Evolutionary conservation across 2,888 invertebrate genomes (phyloP), one percentile per base, ranked within the genome.

Genomic region (Acleris cristana): DNA sequence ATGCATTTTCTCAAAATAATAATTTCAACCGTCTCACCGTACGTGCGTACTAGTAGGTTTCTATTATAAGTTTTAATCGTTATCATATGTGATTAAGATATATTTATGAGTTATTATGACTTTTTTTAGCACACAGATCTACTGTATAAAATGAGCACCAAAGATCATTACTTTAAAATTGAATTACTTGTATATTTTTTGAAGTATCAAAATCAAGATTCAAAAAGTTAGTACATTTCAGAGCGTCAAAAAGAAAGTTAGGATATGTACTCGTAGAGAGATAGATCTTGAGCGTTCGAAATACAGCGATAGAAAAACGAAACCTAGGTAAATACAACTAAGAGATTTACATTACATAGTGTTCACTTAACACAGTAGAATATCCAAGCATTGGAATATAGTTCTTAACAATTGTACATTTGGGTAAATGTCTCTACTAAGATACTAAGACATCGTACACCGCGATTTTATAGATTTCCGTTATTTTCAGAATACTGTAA

Each of bases 1-100:
- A 90, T 89, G 85, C 85, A 84, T 79, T 80, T 83, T 89, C 86
- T 84, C 84, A 89, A 89, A 89, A 89, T 86, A 85, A 87, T 81
- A 79, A 79, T 77, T 72, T 83, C 79, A 79, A 70, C 74, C 71
- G 75, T 70, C 77, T 78, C 61, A 78, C 79, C 76, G 69, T 73
- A 71, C 74, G 30, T 34, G 34, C 34, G 3, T 82, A 81, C 34
- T 34, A 70, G 69, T 76, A 65, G 48, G 56, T 69, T 72, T 73
- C 74, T 77, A 79, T 69, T 71, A 68, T 67, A 52, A 64, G 62
- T 58, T 49, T 51, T 58, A 45, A 64, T 52, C 30, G 19, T 58
- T 55, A 55, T 30, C 60, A 67, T 69, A 68, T 63, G 64, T 64
- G 68, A 71, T 69, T 69, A 70, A 71, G 61, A 69, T 71, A 69